Evolutionary conservation across 2,888 invertebrate genomes (phyloP), one percentile per base, ranked within the genome.

Genomic region (Melanostoma scalare): DNA sequence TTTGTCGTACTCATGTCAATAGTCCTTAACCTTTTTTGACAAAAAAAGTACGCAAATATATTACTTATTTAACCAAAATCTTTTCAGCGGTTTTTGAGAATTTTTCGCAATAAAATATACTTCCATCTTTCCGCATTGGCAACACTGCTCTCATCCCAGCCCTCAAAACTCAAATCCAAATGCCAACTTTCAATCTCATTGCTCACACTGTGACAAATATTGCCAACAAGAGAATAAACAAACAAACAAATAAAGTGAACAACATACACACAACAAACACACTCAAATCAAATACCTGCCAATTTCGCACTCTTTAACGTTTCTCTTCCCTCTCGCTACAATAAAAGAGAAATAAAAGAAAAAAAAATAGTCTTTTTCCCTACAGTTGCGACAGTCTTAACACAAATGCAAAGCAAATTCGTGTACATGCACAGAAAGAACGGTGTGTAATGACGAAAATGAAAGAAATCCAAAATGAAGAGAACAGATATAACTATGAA

Each of bases 181-280:
- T 42, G 68, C 52, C 38, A 60, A 72, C 77, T 77, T 78, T 82
- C 77, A 77, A 53, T 78, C 77, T 73, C 68, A 65, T 53, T 63
- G 82, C 77, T 53, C 56, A 65, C 56, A 69, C 63, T 65, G 63
- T 65, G 69, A 82, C 73, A 82, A 20, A 73, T 71, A 82, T 68
- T 73, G 55, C 73, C 68, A 77, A 61, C 77, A 82, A 65, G 50
- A 33, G 50, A 38, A 48, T 65, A 67, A 72, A 55, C 82, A 77
- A 68, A 76, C 73, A 80, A 69, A 63, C 63, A 50, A 63, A 60
- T 33, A 60, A 60, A 63, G 65, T 61, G 52, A 68, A 53, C 40
- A 20, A 46, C 44, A 42, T 60, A 52, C 6, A 38, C 31, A 63
- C 53, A 63, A 63, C 50, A 61, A 61, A 61, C 68, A 63, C 56